Evolutionary conservation across 2,797 vertebrate genomes (phyloP), one percentile per base, ranked within the genome.

Genomic region (Schizopygopsis malacanthus): DNA sequence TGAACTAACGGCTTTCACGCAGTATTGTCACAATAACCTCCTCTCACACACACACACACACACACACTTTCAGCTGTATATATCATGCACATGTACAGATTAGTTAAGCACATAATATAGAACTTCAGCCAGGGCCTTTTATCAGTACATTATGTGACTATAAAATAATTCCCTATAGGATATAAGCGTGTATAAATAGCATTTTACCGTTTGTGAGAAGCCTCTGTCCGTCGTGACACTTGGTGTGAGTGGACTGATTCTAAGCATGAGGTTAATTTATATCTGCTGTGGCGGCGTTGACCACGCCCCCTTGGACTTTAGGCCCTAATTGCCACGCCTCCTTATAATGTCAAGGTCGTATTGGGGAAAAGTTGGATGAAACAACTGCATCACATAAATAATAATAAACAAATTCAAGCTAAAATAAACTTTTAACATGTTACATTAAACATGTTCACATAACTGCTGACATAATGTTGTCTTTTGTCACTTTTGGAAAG

Each of bases 271-370:
- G 6, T 83, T 43, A 85, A 91, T 94, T 93, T 96, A 95, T 95
- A 80, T 47, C 81, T 86, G 78, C 61, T 90, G 79, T 84, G 83
- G 86, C 75, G 75, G 2, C 16, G 12, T 65, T 50, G 87, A 25
- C 90, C 93, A 89, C 94, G 76, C 95, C 95, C 90, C 59, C 16
- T 28, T 54, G 83, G 71, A 72, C 88, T 88, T 90, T 5, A 5
- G 43, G 79, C 77, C 39, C n/a, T 8, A 20, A 81, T 87, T 3
- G 45, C 84, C 86, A 87, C 94, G 83, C 93, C 95, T 87, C 73
- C 88, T 90, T 37, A 89, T 88, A 95, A 95, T 94, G 93, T 95
- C 94, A 96, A 95, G 94, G 95, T 95, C 93, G 80, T 87, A 71
- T 61, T 86, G 28, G 84, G 65, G 22, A 79, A n/a, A 22, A 59